These are phyloP conservation scores for Tetramorium simillimum DNA, from an alignment of 1,140 invertebrate species.

Conservation along the genomic window DNA sequence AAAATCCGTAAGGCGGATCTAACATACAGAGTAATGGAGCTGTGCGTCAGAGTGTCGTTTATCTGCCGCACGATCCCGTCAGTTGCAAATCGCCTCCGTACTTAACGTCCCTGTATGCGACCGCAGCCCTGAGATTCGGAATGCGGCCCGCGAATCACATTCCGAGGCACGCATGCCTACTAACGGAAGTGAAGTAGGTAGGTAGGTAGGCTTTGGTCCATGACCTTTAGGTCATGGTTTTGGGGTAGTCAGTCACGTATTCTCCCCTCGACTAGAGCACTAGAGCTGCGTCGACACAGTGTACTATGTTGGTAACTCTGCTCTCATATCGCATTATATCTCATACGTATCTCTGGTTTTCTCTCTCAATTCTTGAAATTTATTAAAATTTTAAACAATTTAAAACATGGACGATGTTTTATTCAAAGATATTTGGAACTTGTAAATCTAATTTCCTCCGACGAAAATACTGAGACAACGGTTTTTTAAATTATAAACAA, in stretches of 20 bases:
- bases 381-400: constrained; percentile 1
- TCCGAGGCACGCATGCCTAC: neutral
- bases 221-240: constrained; percentile 16
- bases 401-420: neutral
- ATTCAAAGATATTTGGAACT: neutral
- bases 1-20: constrained; percentile 6
- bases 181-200: neutral
- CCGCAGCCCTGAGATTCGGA: neutral
- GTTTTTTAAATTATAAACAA: constrained; percentile 15
- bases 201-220: neutral
- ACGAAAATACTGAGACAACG: neutral
- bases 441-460: neutral
- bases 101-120: constrained; percentile 11
- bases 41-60: constrained; percentile 8
- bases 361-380: neutral
- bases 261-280: neutral
- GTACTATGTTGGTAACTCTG: neutral
- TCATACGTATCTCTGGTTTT: neutral
- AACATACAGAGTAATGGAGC: neutral
- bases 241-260: neutral
- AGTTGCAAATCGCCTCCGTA: constrained; percentile 22
- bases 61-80: constrained; percentile 2
- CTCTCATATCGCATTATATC: neutral
- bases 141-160: constrained; percentile 13
- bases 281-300: neutral